Evolutionary conservation across 64 coral and sea anemone genomes (phyloP).

Genomic region (Cladopsammia gracilis): DNA sequence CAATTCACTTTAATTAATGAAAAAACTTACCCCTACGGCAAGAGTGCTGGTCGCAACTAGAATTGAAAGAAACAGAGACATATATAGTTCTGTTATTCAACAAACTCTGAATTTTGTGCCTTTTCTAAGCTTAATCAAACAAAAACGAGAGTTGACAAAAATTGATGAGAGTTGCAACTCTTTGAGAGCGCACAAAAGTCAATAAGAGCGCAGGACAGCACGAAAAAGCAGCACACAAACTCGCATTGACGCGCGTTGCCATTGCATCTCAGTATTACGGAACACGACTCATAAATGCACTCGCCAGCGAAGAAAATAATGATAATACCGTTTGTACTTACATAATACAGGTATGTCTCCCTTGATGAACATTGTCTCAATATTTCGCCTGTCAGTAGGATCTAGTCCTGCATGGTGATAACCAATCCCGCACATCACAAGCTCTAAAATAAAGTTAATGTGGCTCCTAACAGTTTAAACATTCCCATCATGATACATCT

Average conservation of each 20-base stretch:
- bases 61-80: not conserved
- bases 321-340: constrained; percentile 36
- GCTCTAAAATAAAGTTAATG: constrained; percentile 60
- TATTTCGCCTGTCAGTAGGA: constrained; percentile 77
- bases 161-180: too few species aligned
- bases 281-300: too few species aligned
- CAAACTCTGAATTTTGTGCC: too few species aligned
- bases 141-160: too few species aligned
- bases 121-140: too few species aligned
- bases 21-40: constrained; percentile 90
- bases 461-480: too few species aligned
- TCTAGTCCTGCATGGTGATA: constrained; percentile 98
- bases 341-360: constrained; percentile 96
- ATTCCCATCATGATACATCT: too few species aligned
- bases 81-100: too few species aligned
- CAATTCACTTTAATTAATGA: not conserved
- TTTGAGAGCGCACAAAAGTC: too few species aligned
- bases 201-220: too few species aligned
- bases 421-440: constrained; percentile 97
- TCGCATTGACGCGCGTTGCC: not conserved
- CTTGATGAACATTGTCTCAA: constrained; percentile 89
- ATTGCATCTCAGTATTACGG: not conserved
- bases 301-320: too few species aligned
- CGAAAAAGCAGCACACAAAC: too few species aligned
- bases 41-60: constrained; percentile 97